Evolutionary conservation across 2,113 vertebrate genomes (phyloP).

Genomic region (Carettochelys insculpta): DNA sequence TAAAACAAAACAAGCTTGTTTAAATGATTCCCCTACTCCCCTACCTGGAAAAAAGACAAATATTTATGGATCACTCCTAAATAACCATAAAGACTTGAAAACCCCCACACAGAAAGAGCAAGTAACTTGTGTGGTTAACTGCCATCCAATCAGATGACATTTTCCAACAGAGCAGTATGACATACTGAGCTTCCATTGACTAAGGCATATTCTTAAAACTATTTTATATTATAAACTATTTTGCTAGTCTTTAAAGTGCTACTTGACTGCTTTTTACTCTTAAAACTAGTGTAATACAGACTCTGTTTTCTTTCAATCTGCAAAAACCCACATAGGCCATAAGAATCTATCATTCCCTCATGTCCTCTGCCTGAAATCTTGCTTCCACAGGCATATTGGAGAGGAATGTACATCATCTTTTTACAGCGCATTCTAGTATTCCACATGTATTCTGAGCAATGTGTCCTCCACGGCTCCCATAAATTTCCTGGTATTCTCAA

Average conservation of each 20-base stretch:
- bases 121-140: not conserved
- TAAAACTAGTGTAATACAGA: not conserved
- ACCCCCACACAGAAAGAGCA: not conserved
- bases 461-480: not conserved
- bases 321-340: not conserved
- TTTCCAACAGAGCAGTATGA: not conserved
- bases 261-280: too few species aligned
- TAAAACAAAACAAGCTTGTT: not conserved
- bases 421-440: not conserved
- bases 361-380: not conserved
- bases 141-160: not conserved
- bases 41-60: not conserved
- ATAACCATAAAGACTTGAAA: not conserved
- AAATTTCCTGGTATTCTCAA: not conserved
- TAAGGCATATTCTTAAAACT: not conserved
- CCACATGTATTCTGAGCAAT: not conserved
- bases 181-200: not conserved
- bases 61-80: not conserved
- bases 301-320: not conserved
- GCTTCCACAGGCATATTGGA: not conserved
- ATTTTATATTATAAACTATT: too few species aligned
- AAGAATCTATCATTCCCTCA: not conserved
- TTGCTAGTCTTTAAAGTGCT: too few species aligned
- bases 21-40: not conserved
- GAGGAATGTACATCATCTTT: not conserved